Base-by-base conservation (phyloP, 2,888 invertebrate species). In the Hemicrepidius hirtus region DNA sequence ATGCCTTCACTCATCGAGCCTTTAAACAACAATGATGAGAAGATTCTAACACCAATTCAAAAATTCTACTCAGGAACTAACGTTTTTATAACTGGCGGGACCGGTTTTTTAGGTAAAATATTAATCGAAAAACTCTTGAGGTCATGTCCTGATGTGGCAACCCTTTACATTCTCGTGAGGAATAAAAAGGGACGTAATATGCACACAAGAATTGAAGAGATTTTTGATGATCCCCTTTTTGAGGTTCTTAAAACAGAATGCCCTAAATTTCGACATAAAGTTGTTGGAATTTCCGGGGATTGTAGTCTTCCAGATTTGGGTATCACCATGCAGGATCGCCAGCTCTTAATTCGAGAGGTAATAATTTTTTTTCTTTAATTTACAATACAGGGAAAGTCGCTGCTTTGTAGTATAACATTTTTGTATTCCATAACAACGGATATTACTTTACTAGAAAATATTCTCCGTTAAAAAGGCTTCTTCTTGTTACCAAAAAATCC, bases 181-280 rank as follows among this genome's bases (percentile, higher is more conserved):
- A 82, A 86, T 32, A 92, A 91, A 81, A 89, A 89, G 84, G 93
- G 87, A 0, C 91, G 92, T 82, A 90, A 91, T 77, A 87, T 91
- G 46, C 89, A 90, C 76, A 89, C 91, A 0, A 88, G 94, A 68
- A 85, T 93, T 59, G 92, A 92, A 10, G 90, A 91, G 76, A 88
- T 94, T 13, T 92, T 93, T 76, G 91, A 92, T 12, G 92, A 93
- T 78, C 88, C 90, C 21, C 91, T 92, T 0, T 92, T 92, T 79
- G 85, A 87, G 0, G 85, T 85, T 76, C 86, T 91, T 20, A 89
- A 88, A 46, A 86, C 88, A 55, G 87, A 87, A 64, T 88, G 88
- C 46, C 92, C 92, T 0, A 92, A 92, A 77, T 91, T 91, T n/a
- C 87, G 90, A 5, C 90, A 90, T 80, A 89, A 89, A 74, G 85